These are phyloP conservation scores for Adineta ricciae DNA, from an alignment of 2,888 invertebrate genomes.

Conservation along the genomic window DNA sequence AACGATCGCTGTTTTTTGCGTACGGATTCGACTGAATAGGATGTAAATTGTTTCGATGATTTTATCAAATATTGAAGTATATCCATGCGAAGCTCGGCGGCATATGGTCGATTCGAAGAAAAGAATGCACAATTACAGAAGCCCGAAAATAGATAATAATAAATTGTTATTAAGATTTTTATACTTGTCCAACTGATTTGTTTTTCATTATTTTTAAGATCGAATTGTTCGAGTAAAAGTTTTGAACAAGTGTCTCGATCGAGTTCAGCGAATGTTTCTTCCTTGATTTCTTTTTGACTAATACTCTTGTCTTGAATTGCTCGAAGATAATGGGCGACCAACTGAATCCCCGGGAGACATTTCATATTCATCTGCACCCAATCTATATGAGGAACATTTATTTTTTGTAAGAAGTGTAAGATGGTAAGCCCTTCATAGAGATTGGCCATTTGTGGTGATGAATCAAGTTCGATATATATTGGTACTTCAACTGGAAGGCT, in stretches of 20 bases:
- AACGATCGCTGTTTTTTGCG: background rate
- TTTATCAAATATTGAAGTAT: background rate
- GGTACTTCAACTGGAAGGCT: background rate
- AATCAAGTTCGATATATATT: slow-evolving; percentile 16
- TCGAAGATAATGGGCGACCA: background rate
- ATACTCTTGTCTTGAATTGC: background rate
- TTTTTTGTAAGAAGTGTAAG: background rate
- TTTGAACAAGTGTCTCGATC: background rate
- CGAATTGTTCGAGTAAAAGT: background rate
- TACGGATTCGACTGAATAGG: background rate
- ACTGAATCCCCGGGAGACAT: background rate
- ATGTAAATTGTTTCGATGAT: slow-evolving; percentile 6
- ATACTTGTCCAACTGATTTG: background rate
- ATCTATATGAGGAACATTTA: background rate
- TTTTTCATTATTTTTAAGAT: background rate
- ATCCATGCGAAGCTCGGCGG: background rate
- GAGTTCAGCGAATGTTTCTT: background rate
- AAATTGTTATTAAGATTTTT: background rate
- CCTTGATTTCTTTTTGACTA: background rate
- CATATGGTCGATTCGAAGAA: background rate
- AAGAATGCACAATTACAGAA: background rate
- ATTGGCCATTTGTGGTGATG: background rate
- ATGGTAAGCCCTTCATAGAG: background rate
- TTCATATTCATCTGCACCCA: background rate
- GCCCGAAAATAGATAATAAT: background rate